Conservation (phyloP, 2,113 vertebrate genomes). For the Arizona elegans region DNA sequence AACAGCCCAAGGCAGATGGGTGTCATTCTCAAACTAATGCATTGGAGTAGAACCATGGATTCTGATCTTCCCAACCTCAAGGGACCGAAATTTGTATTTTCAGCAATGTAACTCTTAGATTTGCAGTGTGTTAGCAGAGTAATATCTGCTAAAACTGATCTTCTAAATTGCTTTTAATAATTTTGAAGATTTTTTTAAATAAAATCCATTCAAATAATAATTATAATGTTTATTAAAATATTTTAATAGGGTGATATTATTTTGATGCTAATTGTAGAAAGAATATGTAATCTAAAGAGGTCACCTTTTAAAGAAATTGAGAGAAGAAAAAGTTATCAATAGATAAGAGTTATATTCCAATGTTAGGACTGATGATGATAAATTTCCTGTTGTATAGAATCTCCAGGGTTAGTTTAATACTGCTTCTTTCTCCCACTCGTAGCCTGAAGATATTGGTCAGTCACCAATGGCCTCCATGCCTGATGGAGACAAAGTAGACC, state of each 20-base stretch:
- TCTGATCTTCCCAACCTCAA: background rate
- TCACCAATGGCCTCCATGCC: constrained; percentile 86
- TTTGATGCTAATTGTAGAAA: background rate
- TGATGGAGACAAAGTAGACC: constrained; percentile 92
- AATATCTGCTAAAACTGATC: background rate
- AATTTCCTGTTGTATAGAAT: background rate
- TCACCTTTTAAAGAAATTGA: background rate
- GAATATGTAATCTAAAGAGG: background rate
- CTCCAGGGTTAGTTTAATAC: too few species aligned
- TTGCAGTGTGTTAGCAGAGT: background rate
- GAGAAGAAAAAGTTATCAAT: background rate
- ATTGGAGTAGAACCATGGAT: background rate
- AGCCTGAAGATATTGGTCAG: constrained; percentile 95
- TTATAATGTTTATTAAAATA: background rate
- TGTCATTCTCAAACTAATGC: background rate
- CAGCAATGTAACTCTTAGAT: background rate
- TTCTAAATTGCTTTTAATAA: background rate
- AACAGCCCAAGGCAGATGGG: background rate
- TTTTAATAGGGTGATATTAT: background rate
- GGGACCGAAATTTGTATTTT: background rate
- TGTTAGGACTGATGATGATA: background rate
- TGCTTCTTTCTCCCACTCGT: background rate
- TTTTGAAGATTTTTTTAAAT: background rate
- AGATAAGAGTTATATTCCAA: background rate
- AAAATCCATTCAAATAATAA: background rate